Evolutionary conservation across 53 echinoderm and acorn worm species (phyloP).

Genomic region (Henricia sp.): DNA sequence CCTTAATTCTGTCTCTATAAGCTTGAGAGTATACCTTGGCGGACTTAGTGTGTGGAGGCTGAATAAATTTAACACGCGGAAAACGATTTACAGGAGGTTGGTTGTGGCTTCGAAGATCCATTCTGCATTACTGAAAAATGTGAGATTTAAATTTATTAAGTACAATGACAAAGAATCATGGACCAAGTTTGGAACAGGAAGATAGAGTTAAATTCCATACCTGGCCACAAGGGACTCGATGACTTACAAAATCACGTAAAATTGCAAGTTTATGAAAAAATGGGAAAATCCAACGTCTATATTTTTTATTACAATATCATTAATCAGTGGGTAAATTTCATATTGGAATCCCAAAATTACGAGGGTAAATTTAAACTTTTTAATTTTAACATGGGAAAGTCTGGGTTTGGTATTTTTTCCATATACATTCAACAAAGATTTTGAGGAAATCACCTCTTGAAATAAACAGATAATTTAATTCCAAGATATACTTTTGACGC

Average conservation of each 20-base stretch:
- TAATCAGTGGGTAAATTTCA: no score
- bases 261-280: not conserved
- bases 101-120: constrained; percentile 15
- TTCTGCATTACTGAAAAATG: constrained; percentile 13
- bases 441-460: no score
- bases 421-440: no score
- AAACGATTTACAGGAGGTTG: not conserved
- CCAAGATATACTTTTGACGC: no score
- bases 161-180: not conserved
- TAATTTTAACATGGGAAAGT: no score
- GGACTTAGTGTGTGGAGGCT: not conserved
- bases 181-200: not conserved
- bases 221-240: not conserved
- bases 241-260: not conserved
- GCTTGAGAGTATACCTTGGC: not conserved
- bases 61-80: not conserved
- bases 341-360: no score
- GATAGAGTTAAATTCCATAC: not conserved
- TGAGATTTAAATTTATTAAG: not conserved
- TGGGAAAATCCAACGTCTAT: not conserved
- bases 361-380: no score
- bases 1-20: not conserved
- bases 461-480: no score
- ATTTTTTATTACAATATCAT: not conserved
- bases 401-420: no score